Evolutionary conservation across 1,140 invertebrate species (phyloP).

Genomic region (Caenorhabditis brenneri): DNA sequence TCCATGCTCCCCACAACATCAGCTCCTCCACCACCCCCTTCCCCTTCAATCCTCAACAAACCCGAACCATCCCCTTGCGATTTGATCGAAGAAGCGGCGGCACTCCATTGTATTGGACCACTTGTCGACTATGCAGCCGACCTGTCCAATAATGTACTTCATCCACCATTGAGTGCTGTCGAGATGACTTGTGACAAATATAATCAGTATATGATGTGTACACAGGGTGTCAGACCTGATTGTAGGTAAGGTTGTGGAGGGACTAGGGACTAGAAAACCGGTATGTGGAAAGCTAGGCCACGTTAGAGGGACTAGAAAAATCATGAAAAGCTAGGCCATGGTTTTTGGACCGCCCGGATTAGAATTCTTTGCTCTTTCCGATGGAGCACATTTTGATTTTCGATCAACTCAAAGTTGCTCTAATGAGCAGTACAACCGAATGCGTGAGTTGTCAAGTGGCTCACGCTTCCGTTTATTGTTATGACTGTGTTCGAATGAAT

Average conservation of each 20-base stretch:
- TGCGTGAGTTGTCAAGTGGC: constrained; percentile 31
- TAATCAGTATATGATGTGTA: constrained; percentile 54
- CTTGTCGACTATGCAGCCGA: constrained; percentile 46
- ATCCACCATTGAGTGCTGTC: constrained; percentile 52
- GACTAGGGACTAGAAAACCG: too few relatives aligned
- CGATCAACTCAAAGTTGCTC: too few relatives aligned
- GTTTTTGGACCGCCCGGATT: too few relatives aligned
- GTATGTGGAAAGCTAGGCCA: too few relatives aligned
- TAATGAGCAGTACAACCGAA: too few relatives aligned
- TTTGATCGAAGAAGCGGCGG: constrained; percentile 47
- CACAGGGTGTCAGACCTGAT: constrained; percentile 46
- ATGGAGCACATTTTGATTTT: constrained; percentile 26
- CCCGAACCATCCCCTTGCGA: constrained; percentile 13
- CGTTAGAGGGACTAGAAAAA: too few relatives aligned
- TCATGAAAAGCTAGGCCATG: neutral
- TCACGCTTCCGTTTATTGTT: constrained; percentile 39
- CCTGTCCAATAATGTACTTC: constrained; percentile 41
- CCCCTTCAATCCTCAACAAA: constrained; percentile 1
- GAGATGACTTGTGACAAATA: constrained; percentile 48
- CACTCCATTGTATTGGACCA: constrained; percentile 46
- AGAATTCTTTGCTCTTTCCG: neutral
- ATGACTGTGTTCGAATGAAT: neutral
- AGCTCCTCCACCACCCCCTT: neutral
- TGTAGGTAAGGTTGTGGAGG: constrained; percentile 38
- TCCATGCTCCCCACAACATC: neutral